Conservation (phyloP, 2,888 invertebrate genomes). For the Lycia hirtaria region DNA sequence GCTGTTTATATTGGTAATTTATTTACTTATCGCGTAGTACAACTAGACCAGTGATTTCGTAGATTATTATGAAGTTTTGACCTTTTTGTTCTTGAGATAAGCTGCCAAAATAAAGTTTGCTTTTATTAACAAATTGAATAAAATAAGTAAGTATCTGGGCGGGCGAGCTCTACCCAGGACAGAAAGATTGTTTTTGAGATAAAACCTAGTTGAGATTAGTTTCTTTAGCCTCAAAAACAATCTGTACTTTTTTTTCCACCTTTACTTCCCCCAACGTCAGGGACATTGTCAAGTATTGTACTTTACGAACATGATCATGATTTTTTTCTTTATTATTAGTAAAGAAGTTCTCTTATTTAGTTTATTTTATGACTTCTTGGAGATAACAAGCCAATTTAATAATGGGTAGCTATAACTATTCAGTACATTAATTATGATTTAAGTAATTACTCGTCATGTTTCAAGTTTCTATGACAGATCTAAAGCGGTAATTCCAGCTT, state of each 20-base stretch:
- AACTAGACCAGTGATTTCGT: neutral
- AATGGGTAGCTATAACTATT: constrained; percentile 2
- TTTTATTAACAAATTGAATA: too few relatives aligned
- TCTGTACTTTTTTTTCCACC: too few relatives aligned
- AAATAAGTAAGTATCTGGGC: neutral
- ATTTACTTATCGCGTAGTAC: constrained; percentile 10
- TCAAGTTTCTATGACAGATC: constrained; percentile 19
- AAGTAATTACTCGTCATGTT: constrained; percentile 22
- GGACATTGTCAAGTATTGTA: too few relatives aligned
- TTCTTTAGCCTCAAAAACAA: too few relatives aligned
- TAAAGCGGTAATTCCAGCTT: constrained; percentile 17
- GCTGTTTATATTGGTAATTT: constrained; percentile 64
- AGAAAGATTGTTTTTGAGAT: too few relatives aligned
- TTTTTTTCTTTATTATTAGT: neutral
- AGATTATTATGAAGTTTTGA: neutral
- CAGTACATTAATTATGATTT: constrained; percentile 17
- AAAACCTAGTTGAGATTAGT: too few relatives aligned
- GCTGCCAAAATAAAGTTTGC: too few relatives aligned
- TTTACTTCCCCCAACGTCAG: too few relatives aligned
- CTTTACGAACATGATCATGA: too few relatives aligned
- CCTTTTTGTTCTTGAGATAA: neutral
- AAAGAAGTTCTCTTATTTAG: too few relatives aligned
- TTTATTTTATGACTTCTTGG: neutral
- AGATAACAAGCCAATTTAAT: constrained; percentile 1
- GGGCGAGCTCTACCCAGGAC: too few relatives aligned